Evolutionary conservation across 1,140 invertebrate species (phyloP).

Genomic region (Orussus abietinus): DNA sequence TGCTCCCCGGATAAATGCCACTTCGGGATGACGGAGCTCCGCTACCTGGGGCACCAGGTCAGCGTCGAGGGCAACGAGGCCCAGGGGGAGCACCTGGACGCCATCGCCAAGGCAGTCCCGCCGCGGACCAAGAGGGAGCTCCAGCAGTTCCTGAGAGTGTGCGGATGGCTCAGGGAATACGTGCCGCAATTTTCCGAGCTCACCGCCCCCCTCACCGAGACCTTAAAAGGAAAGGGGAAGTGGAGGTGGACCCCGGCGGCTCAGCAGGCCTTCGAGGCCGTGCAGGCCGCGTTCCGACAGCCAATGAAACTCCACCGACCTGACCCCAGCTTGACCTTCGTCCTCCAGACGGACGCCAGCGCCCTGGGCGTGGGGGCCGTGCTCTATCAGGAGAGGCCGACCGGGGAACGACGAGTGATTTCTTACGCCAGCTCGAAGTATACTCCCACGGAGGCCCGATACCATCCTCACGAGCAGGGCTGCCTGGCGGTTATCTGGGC

Average conservation of each 20-base stretch:
- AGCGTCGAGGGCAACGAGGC: conserved; percentile 10
- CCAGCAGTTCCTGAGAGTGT: background rate
- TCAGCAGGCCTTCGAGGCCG: background rate
- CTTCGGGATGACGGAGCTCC: conserved; percentile 10
- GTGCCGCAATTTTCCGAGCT: background rate
- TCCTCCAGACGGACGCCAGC: conserved; percentile 14
- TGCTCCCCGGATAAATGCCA: conserved; percentile 18
- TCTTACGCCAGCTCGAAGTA: conserved; percentile 23
- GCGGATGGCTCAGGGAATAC: conserved; percentile 11
- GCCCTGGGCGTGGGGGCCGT: conserved; percentile 14
- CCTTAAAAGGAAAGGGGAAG: background rate
- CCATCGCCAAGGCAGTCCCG: background rate
- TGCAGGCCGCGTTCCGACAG: background rate
- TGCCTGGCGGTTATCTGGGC: conserved; percentile 35
- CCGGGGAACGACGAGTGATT: conserved; percentile 7
- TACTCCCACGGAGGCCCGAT: conserved; percentile 10
- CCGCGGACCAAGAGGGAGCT: background rate
- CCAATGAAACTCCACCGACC: conserved; percentile 16
- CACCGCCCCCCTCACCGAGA: conserved; percentile 1
- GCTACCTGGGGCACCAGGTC: conserved; percentile 25
- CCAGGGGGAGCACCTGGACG: background rate
- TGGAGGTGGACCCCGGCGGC: background rate
- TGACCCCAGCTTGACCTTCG: conserved; percentile 4
- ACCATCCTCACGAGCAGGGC: conserved; percentile 22
- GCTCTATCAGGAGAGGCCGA: conserved; percentile 4